Conservation (phyloP, 2,797 vertebrate species). For the Gambelia wislizenii region DNA sequence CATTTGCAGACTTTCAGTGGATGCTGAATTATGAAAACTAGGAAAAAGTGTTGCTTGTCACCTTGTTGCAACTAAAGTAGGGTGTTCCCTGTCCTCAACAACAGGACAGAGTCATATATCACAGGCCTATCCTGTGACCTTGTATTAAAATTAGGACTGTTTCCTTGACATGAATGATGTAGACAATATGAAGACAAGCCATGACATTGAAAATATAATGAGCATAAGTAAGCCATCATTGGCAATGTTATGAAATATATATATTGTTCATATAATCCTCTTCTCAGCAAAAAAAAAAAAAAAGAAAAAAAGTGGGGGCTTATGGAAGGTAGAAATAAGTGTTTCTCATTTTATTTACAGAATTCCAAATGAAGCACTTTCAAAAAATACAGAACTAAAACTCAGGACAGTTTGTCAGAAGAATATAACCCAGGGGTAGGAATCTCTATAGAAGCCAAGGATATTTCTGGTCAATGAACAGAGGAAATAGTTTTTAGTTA, state of each 20-base stretch:
- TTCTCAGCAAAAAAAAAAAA: background rate
- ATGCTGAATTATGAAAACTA: background rate
- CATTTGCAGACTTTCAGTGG: background rate
- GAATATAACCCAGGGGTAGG: background rate
- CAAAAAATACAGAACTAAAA: background rate
- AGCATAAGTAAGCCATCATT: constrained; percentile 13
- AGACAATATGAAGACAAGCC: background rate
- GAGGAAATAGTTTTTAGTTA: background rate
- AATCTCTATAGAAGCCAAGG: background rate
- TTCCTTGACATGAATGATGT: constrained; percentile 22
- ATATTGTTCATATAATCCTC: background rate
- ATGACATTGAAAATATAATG: constrained; percentile 12
- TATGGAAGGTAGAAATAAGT: background rate
- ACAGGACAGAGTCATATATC: background rate
- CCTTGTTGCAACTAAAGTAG: background rate
- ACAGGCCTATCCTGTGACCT: constrained; percentile 8
- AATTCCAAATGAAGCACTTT: background rate
- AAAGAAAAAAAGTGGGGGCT: rapidly evolving
- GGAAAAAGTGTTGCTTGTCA: background rate
- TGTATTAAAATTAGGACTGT: constrained; percentile 20
- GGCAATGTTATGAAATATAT: background rate
- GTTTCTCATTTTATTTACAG: background rate
- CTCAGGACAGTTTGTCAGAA: background rate
- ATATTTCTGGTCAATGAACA: background rate
- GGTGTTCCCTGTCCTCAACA: background rate